phyloP scores from a whole-genome alignment of 2,888 invertebrate genomes.

The Trissonchulus sp. region DNA sequence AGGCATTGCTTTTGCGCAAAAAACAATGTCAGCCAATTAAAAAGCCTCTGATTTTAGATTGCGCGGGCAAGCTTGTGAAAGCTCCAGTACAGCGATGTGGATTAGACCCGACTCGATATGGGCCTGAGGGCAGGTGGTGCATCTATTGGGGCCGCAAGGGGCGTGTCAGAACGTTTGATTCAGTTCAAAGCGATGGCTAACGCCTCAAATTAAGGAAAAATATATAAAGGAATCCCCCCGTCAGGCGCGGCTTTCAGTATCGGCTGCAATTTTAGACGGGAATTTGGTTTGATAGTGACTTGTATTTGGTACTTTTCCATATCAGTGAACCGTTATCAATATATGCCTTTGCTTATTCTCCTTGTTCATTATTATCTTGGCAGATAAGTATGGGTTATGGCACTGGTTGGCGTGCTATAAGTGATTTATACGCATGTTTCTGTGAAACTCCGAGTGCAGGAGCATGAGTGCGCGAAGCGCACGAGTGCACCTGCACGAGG shows the following conservation, averaged over 20 bases:
- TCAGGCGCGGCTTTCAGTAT: neutral
- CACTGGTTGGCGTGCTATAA: too few species aligned
- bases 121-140: neutral
- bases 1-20: neutral
- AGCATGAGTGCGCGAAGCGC: too few species aligned
- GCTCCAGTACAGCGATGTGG: neutral
- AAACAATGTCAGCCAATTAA: neutral
- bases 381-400: too few species aligned
- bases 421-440: too few species aligned
- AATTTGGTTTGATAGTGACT: too few species aligned
- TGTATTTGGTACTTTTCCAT: too few species aligned
- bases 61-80: conserved; percentile 1
- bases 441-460: too few species aligned
- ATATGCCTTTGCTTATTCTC: too few species aligned
- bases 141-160: neutral
- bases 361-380: too few species aligned
- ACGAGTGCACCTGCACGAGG: too few species aligned
- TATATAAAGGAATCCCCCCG: neutral
- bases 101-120: neutral
- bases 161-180: neutral
- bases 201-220: neutral
- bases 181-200: neutral
- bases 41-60: neutral
- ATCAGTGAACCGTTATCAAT: too few species aligned
- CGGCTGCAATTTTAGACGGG: too few species aligned